Percentiles rank a stretch among this genome's conserved stretches.
Evolutionary conservation across 2,113 vertebrate species (phyloP).

Genomic region (Polypterus bichir): DNA sequence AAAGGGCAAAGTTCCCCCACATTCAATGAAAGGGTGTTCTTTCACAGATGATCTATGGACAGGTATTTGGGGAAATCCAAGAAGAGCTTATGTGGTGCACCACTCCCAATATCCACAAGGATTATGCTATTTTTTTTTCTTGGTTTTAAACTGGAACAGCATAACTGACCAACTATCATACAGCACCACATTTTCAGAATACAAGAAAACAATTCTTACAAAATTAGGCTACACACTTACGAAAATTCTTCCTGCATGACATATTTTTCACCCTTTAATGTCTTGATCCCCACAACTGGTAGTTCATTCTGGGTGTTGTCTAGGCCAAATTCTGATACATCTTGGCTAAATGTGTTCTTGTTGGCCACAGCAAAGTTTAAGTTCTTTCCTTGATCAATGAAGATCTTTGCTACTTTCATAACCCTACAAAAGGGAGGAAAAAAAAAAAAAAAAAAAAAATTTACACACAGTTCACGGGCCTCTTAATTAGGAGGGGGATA

Average conservation of each 20-base stretch:
- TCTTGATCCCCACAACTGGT: constrained; percentile 77
- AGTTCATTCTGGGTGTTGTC: constrained; percentile 63
- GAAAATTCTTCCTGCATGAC: constrained; percentile 90
- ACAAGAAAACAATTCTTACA: neutral
- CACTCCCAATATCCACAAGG: too few species aligned
- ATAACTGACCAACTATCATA: too few species aligned
- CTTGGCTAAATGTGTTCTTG: constrained; percentile 68
- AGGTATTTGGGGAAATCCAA: too few species aligned
- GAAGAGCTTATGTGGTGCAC: too few species aligned
- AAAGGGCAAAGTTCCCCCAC: too few species aligned
- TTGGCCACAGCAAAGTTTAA: constrained; percentile 80
- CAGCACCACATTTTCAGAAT: too few species aligned
- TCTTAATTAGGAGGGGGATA: too few species aligned
- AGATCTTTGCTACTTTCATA: constrained; percentile 88
- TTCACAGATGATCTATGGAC: too few species aligned
- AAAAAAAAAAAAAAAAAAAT: neutral
- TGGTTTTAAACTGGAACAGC: too few species aligned
- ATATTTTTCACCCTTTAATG: constrained; percentile 82
- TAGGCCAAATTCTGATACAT: constrained; percentile 78
- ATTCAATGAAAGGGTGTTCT: too few species aligned
- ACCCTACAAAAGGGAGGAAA: constrained; percentile 47
- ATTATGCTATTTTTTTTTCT: too few species aligned
- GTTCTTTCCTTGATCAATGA: constrained; percentile 77
- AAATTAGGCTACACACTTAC: constrained; percentile 47
- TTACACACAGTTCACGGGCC: too few species aligned